phyloP scores from a whole-genome alignment of 2,797 vertebrate species.

The Diceros bicornis region DNA sequence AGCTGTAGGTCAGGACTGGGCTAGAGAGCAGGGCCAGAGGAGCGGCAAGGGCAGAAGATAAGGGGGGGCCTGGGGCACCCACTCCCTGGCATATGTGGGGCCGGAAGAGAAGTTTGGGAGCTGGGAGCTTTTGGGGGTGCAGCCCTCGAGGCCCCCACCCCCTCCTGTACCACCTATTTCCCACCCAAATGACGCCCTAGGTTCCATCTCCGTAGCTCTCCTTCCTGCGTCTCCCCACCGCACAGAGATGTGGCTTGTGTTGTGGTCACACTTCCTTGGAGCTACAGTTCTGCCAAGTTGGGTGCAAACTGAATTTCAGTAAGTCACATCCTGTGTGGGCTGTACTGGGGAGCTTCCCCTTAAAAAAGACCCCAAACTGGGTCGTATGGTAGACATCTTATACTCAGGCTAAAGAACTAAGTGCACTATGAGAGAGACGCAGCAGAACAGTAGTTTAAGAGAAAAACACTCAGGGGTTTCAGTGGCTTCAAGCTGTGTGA shows the following conservation, averaged over 20 bases:
- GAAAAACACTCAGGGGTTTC: background rate
- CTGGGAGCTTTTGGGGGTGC: no score
- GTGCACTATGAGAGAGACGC: background rate
- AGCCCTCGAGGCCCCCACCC: background rate
- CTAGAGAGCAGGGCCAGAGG: background rate
- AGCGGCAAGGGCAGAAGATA: no score
- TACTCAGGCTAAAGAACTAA: background rate
- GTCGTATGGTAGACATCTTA: background rate
- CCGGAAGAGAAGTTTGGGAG: background rate
- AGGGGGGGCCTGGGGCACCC: background rate
- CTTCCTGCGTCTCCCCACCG: background rate
- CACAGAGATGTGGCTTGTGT: background rate
- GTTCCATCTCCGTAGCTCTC: background rate
- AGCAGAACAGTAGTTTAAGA: background rate
- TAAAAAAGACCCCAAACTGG: background rate
- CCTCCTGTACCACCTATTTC: no score
- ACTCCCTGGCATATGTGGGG: background rate
- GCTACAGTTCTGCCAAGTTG: background rate
- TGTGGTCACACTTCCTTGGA: background rate
- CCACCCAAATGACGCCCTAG: background rate
- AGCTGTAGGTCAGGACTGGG: fast-evolving
- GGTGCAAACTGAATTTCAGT: background rate
- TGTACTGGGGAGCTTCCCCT: background rate
- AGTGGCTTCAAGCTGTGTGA: background rate
- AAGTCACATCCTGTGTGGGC: background rate